phyloP scores from a whole-genome alignment of 2,888 invertebrate genomes.

The Brassicogethes aeneus region DNA sequence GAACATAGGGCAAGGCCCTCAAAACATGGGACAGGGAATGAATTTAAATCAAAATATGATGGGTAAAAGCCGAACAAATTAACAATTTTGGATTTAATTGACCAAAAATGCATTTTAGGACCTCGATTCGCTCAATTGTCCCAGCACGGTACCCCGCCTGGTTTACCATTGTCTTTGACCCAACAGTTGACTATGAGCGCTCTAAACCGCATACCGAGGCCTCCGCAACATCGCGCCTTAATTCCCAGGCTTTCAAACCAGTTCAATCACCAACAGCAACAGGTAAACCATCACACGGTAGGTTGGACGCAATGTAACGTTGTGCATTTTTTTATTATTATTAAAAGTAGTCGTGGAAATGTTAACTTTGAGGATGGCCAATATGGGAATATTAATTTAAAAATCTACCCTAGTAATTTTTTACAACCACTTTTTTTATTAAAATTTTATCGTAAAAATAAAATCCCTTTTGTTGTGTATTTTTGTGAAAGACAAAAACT shows the following conservation, averaged over 20 bases:
- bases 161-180: constrained; percentile 28
- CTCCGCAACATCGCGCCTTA: constrained; percentile 22
- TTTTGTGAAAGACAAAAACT: too few species aligned
- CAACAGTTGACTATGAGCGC: constrained; percentile 28
- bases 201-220: constrained; percentile 20
- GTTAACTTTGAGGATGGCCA: too few species aligned
- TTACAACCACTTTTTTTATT: too few species aligned
- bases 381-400: too few species aligned
- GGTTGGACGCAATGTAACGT: too few species aligned
- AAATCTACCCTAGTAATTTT: too few species aligned
- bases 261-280: constrained; percentile 30
- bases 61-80: too few species aligned
- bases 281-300: constrained; percentile 17
- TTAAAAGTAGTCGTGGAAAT: too few species aligned
- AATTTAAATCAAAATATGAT: neutral
- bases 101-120: constrained; percentile 13
- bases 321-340: too few species aligned
- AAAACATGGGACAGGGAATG: constrained; percentile 6
- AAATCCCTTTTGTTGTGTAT: too few species aligned
- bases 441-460: too few species aligned
- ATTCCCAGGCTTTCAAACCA: constrained; percentile 20
- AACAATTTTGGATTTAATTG: constrained; percentile 1
- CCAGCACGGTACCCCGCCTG: constrained; percentile 6
- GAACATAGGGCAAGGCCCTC: constrained; percentile 5
- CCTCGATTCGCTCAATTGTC: neutral